phyloP scores from a whole-genome alignment of 2,888 invertebrate genomes.

The Trichogramma dendrolimi region DNA sequence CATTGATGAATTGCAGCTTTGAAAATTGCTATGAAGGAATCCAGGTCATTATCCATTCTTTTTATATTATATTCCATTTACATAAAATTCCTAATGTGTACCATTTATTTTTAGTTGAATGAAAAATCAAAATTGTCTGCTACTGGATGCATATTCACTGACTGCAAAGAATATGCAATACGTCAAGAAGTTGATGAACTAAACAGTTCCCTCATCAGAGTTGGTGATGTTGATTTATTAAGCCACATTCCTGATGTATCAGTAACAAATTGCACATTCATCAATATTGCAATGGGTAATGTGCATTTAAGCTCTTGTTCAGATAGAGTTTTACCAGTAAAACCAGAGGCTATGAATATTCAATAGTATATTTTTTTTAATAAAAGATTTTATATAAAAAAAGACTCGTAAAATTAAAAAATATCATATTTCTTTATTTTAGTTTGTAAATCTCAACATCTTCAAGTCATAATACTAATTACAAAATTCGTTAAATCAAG shows the following conservation, averaged over 20 bases:
- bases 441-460: no score
- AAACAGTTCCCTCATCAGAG: slow-evolving; percentile 33
- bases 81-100: slow-evolving; percentile 4
- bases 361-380: neutral
- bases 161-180: slow-evolving; percentile 56
- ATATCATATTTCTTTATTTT: no score
- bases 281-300: slow-evolving; percentile 41
- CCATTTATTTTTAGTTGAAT: slow-evolving; percentile 46
- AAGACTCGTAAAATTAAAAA: no score
- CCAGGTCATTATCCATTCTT: slow-evolving; percentile 38
- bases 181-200: slow-evolving; percentile 53
- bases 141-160: slow-evolving; percentile 47
- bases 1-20: slow-evolving; percentile 48
- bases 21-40: slow-evolving; percentile 46
- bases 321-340: slow-evolving; percentile 31
- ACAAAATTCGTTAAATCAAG: no score
- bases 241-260: slow-evolving; percentile 36
- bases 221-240: slow-evolving; percentile 40
- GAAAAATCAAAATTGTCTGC: slow-evolving; percentile 50
- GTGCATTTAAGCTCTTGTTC: slow-evolving; percentile 37
- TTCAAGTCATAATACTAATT: no score
- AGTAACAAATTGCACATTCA: slow-evolving; percentile 42
- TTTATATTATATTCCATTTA: neutral
- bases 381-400: no score
- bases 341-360: slow-evolving; percentile 35